Conservation (phyloP, 2,113 vertebrate genomes). For the Fulmarus glacialis region DNA sequence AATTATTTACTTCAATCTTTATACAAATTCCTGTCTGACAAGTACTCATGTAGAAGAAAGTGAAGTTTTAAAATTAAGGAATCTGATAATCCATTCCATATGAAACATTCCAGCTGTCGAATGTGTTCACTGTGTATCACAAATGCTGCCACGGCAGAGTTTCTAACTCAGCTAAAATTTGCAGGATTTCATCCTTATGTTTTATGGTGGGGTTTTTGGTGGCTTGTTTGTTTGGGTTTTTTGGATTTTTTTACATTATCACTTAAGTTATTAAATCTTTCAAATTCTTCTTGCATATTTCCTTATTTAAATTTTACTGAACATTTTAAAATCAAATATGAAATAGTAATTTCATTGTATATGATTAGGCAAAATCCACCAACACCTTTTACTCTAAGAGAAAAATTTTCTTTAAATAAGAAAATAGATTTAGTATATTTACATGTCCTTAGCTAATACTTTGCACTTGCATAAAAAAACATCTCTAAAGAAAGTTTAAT, state of each 20-base stretch:
- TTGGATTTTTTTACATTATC: not conserved
- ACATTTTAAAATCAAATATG: not conserved
- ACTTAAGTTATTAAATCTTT: not conserved
- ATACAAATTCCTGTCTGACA: not conserved
- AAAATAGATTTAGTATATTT: not conserved
- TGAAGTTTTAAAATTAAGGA: not conserved
- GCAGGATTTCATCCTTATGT: not conserved
- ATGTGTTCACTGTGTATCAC: not conserved
- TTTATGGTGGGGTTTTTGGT: not conserved
- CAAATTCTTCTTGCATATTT: not conserved
- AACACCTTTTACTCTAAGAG: not conserved
- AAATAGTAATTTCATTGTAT: not conserved
- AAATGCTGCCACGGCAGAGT: not conserved
- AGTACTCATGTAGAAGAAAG: not conserved
- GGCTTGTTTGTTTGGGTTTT: fast-evolving
- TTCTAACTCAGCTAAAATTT: not conserved
- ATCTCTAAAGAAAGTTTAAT: not conserved
- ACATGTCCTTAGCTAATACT: not conserved
- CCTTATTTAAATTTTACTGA: not conserved
- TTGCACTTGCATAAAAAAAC: not conserved
- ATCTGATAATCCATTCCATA: not conserved
- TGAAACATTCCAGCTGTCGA: not conserved
- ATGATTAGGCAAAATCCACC: not conserved
- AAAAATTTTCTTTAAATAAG: not conserved
- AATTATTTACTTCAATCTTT: not conserved